phyloP scores from a whole-genome alignment of 2,113 vertebrate species.

The Parotia lawesii region DNA sequence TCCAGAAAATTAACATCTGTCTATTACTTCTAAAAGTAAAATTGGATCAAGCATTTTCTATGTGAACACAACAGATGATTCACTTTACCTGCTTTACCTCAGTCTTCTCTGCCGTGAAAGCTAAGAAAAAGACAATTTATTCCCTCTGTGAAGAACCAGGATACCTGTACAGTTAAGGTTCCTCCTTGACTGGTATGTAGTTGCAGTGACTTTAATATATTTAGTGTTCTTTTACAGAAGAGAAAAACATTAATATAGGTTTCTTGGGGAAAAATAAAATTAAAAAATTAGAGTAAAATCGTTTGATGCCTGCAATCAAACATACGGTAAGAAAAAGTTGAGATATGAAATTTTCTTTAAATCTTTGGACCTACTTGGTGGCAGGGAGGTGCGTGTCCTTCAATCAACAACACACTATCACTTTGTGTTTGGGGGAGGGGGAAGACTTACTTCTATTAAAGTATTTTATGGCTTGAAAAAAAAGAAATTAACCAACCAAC shows the following conservation, averaged over 20 bases:
- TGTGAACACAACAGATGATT: neutral
- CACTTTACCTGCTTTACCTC: neutral
- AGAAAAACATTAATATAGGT: neutral
- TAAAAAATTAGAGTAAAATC: neutral
- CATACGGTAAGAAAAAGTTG: neutral
- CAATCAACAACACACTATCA: neutral
- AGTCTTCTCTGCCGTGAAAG: neutral
- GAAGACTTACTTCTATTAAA: neutral
- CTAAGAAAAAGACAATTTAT: neutral
- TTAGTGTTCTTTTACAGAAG: neutral
- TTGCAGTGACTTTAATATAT: neutral
- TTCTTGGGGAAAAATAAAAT: accelerated
- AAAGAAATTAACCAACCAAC: neutral
- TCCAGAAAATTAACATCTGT: constrained; percentile 19
- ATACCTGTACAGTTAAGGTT: neutral
- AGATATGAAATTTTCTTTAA: neutral
- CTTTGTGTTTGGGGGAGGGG: accelerated
- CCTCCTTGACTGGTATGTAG: neutral
- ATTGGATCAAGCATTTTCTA: neutral
- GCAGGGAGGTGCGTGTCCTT: neutral
- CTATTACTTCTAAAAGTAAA: neutral
- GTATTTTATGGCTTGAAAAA: neutral
- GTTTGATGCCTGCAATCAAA: neutral
- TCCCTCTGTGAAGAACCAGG: neutral
- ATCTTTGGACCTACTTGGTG: neutral